Base-by-base conservation (phyloP, 2,888 invertebrate species). In the Arge pagana region DNA sequence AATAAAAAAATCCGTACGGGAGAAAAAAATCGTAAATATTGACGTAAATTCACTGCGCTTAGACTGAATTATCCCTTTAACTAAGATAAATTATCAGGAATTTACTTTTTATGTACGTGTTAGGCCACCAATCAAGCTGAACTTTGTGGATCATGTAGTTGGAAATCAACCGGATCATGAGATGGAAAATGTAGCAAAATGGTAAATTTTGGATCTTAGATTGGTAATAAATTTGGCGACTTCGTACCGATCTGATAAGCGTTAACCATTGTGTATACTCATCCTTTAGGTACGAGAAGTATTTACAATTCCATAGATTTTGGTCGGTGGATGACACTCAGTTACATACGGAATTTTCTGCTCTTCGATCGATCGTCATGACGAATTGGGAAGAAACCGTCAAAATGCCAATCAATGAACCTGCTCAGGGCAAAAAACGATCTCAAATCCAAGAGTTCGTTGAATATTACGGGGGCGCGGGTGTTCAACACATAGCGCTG, bases 381-480 rank as follows among this genome's bases (percentile, higher is more conserved):
- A 90, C 94, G 1, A 99, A 99, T 77, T 97, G 87, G 81, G 96
- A 99, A 71, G 98, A 99, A 77, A 97, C 93, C 0, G 88, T 99
- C 4, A 96, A 94, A 83, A 85, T 99, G 85, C 98, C 98, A 6
- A 93, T 99, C 66, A 99, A 99, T 76, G 99, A 99, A 76, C 98
- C 98, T 3, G 99, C 98, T 0, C 77, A 84, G 1, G 97, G 96
- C 3, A 93, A 93, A 75, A 90, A 88, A 79, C 96, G 93, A 77
- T 97, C 96, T 57, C 99, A 99, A 81, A 98, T 99, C 61, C 90
- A 96, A 75, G 99, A 99, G 77, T 99, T 93, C 73, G 96, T 98
- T 33, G 97, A 99, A 67, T 99, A 96, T 74, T 96, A 98, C 71
- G 98, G 97, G 0, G 96, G 96, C 1, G 90, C 96, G 2, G 99